Conservation (phyloP, 2,888 invertebrate species). For the Eupithecia insigniata region DNA sequence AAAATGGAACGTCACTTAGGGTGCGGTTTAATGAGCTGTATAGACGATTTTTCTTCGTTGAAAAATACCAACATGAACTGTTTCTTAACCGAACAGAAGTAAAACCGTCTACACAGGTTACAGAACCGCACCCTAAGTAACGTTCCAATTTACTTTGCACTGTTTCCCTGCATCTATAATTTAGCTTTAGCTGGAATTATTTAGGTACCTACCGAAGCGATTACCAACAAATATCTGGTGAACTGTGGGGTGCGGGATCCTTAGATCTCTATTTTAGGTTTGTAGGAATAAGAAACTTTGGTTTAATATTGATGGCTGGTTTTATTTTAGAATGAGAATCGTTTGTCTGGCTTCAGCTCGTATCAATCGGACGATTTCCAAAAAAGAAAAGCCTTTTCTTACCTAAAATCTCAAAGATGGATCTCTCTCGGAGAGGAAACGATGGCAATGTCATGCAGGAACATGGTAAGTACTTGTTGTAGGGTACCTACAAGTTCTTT, state of each 20-base stretch:
- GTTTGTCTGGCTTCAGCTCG: too few species aligned
- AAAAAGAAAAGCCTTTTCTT: not conserved
- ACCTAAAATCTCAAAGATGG: not conserved
- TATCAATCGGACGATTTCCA: too few species aligned
- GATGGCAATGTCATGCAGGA: too few species aligned
- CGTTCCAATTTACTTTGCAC: slow-evolving; percentile 30
- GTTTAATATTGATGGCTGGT: not conserved
- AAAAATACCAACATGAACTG: too few species aligned
- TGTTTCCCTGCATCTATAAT: slow-evolving; percentile 36
- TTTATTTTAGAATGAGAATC: too few species aligned
- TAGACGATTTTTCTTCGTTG: too few species aligned
- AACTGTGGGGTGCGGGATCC: not conserved
- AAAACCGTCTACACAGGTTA: not conserved
- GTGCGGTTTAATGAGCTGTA: too few species aligned
- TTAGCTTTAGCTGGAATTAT: not conserved
- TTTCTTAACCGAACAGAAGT: too few species aligned
- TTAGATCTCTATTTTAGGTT: not conserved
- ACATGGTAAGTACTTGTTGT: too few species aligned
- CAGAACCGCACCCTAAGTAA: slow-evolving; percentile 6
- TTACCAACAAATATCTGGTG: not conserved
- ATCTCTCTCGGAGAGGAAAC: not conserved
- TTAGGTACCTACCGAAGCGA: not conserved
- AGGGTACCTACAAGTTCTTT: too few species aligned
- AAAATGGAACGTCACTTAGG: too few species aligned
- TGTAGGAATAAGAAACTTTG: not conserved